Conservation (phyloP, 2,797 vertebrate species). For the Borostomias antarcticus region DNA sequence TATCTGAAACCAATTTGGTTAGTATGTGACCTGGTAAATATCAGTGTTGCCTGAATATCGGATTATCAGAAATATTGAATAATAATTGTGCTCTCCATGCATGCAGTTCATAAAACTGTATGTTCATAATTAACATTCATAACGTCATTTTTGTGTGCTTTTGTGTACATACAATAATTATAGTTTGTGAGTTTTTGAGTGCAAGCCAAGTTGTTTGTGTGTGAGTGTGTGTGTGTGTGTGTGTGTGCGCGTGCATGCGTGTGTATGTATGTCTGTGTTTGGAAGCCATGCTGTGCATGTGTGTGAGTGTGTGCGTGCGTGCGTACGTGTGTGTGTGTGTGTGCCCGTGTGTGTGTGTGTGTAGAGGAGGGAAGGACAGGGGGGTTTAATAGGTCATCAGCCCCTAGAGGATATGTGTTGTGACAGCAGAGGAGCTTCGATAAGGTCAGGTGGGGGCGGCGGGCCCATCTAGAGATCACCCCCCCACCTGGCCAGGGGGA, state of each 20-base stretch:
- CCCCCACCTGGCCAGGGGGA: too few relatives aligned
- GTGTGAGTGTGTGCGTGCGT: background rate
- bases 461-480: background rate
- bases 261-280: background rate
- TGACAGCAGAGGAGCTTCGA: conserved; percentile 47
- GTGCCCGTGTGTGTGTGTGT: background rate
- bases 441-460: conserved; percentile 50
- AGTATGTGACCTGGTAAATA: too few relatives aligned
- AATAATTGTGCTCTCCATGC: too few relatives aligned
- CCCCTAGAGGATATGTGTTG: conserved; percentile 44
- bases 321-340: background rate
- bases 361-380: conserved; percentile 26
- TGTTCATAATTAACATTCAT: too few relatives aligned
- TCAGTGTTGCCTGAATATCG: too few relatives aligned
- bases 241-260: background rate
- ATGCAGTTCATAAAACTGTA: too few relatives aligned
- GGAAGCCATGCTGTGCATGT: background rate
- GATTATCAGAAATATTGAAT: too few relatives aligned
- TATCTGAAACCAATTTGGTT: too few relatives aligned
- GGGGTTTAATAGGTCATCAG: conserved; percentile 50
- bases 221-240: background rate
- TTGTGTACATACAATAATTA: too few relatives aligned
- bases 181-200: background rate
- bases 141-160: too few relatives aligned
- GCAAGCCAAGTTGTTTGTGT: background rate